Percentiles rank a stretch among this genome's conserved stretches.
phyloP scores from a whole-genome alignment of 2,797 vertebrate genomes.

The Galago senegalensis region DNA sequence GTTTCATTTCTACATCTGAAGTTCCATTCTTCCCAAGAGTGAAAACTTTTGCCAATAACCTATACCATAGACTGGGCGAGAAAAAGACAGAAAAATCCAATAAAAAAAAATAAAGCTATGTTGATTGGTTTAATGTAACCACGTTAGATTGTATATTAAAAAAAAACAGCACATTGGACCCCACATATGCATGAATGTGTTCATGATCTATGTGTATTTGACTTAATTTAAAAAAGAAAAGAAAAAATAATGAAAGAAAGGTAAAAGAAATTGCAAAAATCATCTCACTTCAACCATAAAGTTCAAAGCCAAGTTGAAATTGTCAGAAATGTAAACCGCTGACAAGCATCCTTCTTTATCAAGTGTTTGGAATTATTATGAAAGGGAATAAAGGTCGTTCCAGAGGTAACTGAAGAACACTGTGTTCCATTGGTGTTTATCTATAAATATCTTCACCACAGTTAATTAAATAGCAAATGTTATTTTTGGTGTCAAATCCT shows the following conservation, averaged over 20 bases:
- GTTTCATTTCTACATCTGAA: background rate
- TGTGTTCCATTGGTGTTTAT: background rate
- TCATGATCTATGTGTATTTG: too few species aligned
- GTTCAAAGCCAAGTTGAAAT: constrained; percentile 1
- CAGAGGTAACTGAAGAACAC: constrained; percentile 59
- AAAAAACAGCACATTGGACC: too few species aligned
- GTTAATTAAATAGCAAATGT: constrained; percentile 76
- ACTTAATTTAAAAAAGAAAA: too few species aligned
- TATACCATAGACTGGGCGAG: background rate
- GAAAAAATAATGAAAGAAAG: background rate
- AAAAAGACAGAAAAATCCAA: background rate
- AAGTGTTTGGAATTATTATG: constrained; percentile 16
- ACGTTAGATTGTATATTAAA: too few species aligned
- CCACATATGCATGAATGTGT: too few species aligned
- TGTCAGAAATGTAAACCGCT: background rate
- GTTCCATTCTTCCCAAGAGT: constrained; percentile 5
- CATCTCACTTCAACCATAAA: background rate
- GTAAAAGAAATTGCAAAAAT: constrained; percentile 28
- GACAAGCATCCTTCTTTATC: background rate
- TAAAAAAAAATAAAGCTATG: background rate
- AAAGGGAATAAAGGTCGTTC: constrained; percentile 57
- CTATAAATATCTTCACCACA: constrained; percentile 61
- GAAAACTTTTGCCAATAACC: background rate
- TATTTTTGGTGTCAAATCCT: constrained; percentile 67
- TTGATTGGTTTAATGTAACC: too few species aligned